Evolutionary conservation across 1,140 invertebrate species (phyloP).

Genomic region (Ceratitis capitata): DNA sequence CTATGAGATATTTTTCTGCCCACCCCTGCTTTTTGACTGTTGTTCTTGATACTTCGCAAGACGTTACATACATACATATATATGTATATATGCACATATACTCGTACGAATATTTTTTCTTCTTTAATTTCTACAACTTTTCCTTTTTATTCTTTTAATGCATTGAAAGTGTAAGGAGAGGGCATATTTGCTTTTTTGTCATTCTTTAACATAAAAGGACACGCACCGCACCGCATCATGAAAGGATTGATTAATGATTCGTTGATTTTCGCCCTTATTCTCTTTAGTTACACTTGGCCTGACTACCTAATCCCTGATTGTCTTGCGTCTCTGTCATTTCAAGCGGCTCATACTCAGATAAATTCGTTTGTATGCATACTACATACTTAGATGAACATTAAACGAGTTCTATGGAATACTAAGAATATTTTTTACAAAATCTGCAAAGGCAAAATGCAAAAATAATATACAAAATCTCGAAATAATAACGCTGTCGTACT

Average conservation of each 20-base stretch:
- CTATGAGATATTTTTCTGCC: conserved; percentile 7
- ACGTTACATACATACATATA: background rate
- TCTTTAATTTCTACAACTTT: conserved; percentile 38
- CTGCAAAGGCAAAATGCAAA: no score
- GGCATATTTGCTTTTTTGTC: conserved; percentile 46
- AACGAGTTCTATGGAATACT: no score
- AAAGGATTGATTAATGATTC: conserved; percentile 66
- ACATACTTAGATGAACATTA: no score
- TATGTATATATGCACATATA: no score
- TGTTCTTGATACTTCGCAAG: conserved; percentile 8
- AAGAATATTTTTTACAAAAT: no score
- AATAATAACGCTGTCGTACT: no score
- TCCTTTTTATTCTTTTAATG: background rate
- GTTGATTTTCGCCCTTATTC: conserved; percentile 66
- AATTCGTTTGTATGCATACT: no score
- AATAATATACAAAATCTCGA: no score
- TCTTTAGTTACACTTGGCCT: conserved; percentile 63
- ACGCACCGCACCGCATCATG: conserved; percentile 65
- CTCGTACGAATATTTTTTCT: no score
- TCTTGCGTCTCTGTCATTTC: conserved; percentile 38
- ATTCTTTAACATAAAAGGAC: conserved; percentile 65
- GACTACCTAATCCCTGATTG: conserved; percentile 38
- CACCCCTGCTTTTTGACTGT: background rate
- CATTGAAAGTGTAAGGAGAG: conserved; percentile 22
- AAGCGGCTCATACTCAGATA: background rate